A percentile compares a stretch with the other conserved stretches of the same genome.
Conservation (phyloP, 2,113 vertebrate genomes). For the Rhea americana region DNA sequence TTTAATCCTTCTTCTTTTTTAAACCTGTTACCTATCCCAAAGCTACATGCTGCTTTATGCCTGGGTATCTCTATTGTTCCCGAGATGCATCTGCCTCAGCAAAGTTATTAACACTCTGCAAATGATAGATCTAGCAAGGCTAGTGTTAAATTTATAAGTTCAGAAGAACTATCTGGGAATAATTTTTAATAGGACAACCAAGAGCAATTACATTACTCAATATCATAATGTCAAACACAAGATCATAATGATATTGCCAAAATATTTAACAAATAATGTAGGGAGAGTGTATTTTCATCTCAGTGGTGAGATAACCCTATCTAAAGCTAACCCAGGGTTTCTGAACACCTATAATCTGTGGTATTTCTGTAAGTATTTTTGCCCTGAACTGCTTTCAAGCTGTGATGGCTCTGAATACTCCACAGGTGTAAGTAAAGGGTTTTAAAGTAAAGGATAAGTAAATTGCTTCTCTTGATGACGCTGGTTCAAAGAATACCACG, state of each 20-base stretch:
- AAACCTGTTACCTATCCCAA: neutral
- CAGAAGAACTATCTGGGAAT: neutral
- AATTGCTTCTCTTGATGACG: neutral
- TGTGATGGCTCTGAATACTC: neutral
- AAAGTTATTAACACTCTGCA: neutral
- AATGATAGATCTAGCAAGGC: neutral
- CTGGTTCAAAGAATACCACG: neutral
- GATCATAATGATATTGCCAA: neutral
- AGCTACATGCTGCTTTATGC: neutral
- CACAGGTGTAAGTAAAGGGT: neutral
- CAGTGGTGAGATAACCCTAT: neutral
- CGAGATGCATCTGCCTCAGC: neutral
- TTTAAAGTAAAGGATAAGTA: no score
- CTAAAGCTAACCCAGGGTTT: neutral
- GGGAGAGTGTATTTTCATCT: neutral
- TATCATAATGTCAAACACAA: neutral
- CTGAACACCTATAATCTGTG: neutral
- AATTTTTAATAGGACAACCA: neutral
- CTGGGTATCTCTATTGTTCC: neutral
- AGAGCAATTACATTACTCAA: neutral
- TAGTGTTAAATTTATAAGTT: neutral
- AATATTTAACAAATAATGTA: neutral
- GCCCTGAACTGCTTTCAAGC: neutral
- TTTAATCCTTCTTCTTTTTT: fast-evolving
- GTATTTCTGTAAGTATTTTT: neutral